These are phyloP conservation scores for Pterophyllum scalare DNA, from an alignment of 2,113 vertebrate species.

Conservation along the genomic window DNA sequence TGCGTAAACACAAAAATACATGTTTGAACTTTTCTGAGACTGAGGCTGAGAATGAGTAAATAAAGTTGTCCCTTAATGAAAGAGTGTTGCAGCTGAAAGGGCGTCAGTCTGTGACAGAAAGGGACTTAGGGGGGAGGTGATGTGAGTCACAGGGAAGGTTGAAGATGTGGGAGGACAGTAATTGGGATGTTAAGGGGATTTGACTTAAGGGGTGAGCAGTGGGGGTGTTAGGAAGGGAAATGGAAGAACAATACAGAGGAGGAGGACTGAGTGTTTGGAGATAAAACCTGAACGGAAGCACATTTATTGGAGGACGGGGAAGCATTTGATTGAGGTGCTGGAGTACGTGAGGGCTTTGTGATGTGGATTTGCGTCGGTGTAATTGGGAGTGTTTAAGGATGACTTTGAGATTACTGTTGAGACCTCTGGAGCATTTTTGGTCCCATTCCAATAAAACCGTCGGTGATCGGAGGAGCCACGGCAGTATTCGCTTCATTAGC, in stretches of 20 bases:
- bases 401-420: background rate
- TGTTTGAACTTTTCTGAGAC: background rate
- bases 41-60: background rate
- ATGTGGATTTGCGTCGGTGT: background rate
- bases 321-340: background rate
- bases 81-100: background rate
- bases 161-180: slow-evolving; percentile 24
- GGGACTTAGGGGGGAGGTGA: background rate
- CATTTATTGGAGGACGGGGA: background rate
- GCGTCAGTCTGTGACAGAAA: background rate
- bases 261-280: background rate
- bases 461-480: background rate
- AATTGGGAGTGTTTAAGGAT: background rate
- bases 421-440: background rate
- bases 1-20: background rate
- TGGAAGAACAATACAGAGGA: background rate
- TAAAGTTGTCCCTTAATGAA: background rate
- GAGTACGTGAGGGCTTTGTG: background rate
- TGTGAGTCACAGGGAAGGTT: slow-evolving; percentile 19
- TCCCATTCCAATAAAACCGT: slow-evolving; percentile 7
- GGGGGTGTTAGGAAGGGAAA: background rate
- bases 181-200: slow-evolving; percentile 32
- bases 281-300: background rate
- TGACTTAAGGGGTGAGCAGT: background rate
- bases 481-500: background rate